Percentiles rank a stretch among this genome's conserved stretches.
Evolutionary conservation across 2,797 vertebrate genomes (phyloP).

Genomic region (Kryptolebias ocellatus): DNA sequence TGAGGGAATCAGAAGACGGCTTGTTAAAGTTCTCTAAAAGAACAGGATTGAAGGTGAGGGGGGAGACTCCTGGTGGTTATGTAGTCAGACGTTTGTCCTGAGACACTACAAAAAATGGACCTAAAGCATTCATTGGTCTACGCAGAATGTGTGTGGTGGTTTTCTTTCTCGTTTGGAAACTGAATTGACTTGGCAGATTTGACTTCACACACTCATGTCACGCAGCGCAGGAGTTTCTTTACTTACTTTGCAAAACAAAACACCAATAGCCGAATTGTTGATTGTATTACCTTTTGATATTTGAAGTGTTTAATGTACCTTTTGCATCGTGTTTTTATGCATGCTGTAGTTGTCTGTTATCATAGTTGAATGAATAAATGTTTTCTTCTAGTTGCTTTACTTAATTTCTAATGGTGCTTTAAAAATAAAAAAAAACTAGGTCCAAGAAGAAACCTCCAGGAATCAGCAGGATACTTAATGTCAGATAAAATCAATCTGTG

Average conservation of each 20-base stretch:
- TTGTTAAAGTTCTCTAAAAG: neutral
- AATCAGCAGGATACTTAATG: neutral
- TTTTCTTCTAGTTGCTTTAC: conserved; percentile 32
- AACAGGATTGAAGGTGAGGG: neutral
- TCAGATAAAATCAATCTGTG: neutral
- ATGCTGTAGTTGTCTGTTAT: conserved; percentile 58
- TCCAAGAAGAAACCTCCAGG: too few relatives aligned
- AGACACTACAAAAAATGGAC: conserved; percentile 8
- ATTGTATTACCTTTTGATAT: conserved; percentile 60
- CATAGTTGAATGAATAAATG: conserved; percentile 61
- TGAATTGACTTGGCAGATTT: too few relatives aligned
- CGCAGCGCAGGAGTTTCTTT: conserved; percentile 4
- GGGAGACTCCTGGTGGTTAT: neutral
- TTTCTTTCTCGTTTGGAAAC: neutral
- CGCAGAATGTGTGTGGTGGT: neutral
- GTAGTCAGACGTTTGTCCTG: neutral
- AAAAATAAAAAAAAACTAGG: neutral
- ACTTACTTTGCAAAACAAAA: conserved; percentile 13
- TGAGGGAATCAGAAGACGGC: neutral
- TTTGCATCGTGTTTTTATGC: conserved; percentile 65
- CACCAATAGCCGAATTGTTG: conserved; percentile 38
- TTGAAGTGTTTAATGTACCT: conserved; percentile 58
- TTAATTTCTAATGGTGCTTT: neutral
- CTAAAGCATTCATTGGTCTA: neutral
- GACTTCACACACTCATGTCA: neutral